A percentile compares a stretch with the other conserved stretches of the same genome.
These are phyloP conservation scores for Lypha dubia DNA, from an alignment of 2,888 invertebrate genomes.

Conservation along the genomic window DNA sequence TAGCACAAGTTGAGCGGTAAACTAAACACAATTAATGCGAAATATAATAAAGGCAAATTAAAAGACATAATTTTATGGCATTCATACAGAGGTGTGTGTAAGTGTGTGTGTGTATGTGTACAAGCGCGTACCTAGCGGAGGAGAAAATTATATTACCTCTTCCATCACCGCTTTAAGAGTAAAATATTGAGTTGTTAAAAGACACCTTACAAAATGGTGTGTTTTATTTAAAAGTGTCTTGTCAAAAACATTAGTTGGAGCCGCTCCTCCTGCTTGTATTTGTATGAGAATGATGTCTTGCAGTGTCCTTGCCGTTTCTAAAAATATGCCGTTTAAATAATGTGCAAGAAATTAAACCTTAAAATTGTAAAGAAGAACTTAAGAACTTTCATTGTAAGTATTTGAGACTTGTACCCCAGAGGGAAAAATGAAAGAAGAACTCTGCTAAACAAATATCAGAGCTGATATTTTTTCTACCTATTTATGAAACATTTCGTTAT, in stretches of 20 bases:
- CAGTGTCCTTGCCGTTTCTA: conserved; percentile 29
- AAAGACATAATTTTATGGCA: conserved; percentile 72
- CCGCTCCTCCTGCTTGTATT: too few species aligned
- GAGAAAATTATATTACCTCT: too few species aligned
- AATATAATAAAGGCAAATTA: conserved; percentile 77
- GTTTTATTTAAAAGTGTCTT: too few species aligned
- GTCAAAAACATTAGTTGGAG: too few species aligned
- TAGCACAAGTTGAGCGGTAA: conserved; percentile 67
- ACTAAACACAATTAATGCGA: conserved; percentile 76
- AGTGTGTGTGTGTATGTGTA: not conserved
- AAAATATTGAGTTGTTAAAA: too few species aligned
- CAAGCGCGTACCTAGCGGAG: not conserved
- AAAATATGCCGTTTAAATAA: conserved; percentile 77
- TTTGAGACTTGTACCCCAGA: not conserved
- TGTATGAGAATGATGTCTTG: not conserved
- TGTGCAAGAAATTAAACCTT: conserved; percentile 72
- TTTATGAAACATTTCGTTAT: conserved; percentile 33
- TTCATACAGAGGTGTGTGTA: not conserved
- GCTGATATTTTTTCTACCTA: not conserved
- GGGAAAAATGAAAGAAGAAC: not conserved
- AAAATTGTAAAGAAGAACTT: conserved; percentile 21
- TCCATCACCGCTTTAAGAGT: too few species aligned
- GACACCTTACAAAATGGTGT: too few species aligned
- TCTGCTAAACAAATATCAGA: not conserved
- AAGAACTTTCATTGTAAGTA: not conserved